Base-by-base conservation (phyloP, 30 jellyfish, hydroid and myxozoan species). In the Euphysa ruthae region DNA sequence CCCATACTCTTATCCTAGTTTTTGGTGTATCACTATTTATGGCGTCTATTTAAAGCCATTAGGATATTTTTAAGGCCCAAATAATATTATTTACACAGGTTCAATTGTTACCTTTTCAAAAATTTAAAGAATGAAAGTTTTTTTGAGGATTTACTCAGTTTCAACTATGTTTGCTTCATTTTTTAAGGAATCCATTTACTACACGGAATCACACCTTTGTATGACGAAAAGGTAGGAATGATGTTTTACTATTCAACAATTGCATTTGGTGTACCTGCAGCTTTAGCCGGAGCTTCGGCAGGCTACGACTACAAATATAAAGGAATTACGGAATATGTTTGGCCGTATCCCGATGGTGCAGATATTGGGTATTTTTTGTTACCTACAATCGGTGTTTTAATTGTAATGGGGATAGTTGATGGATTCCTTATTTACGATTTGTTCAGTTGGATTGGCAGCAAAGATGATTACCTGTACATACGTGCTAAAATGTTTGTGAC, bases 141-240 rank as follows among this genome's bases (percentile, higher is more conserved):
- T n/a, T n/a, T n/a, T n/a, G n/a, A n/a, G n/a, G n/a, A n/a, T n/a
- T n/a, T n/a, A n/a, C n/a, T n/a, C n/a, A n/a, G n/a, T n/a, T n/a
- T n/a, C n/a, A n/a, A n/a, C n/a, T n/a, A n/a, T n/a, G n/a, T n/a
- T n/a, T 38, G 52, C 52, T n/a, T 46, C 23, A 42, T 68, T 19
- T 26, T 43, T 7, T 33, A 35, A 68, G 80, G 80, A 7, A 51
- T 43, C 0, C 75, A 68, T 43, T 18, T 68, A 2, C 27, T 20
- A 21, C 80, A 68, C 16, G 80, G 69, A 0, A 68, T 68, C 43
- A 68, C 74, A 7, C 80, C 80, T 21, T 68, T 68, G 66, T 68
- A 68, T 51, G 54, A 49, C 29, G 65, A 32, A 7, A 32, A 20
- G 42, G 49, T 43, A 20, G 80, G 80, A 23, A 43, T 25, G 66